Conservation (phyloP, 2,113 vertebrate genomes). For the Probosciger aterrimus region DNA sequence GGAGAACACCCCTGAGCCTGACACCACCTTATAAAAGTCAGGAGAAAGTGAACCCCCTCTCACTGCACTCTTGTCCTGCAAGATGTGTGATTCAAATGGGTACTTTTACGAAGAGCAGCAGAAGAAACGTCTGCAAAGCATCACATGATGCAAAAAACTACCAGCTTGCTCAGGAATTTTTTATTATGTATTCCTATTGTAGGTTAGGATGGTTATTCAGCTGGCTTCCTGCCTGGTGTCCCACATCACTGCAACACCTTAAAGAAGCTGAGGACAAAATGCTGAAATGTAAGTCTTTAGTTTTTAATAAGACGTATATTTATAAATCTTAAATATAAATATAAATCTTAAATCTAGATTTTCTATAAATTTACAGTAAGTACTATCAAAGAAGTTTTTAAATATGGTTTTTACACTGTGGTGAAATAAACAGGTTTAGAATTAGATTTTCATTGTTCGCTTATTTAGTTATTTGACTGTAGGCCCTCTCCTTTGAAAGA, state of each 20-base stretch:
- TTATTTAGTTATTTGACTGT: neutral
- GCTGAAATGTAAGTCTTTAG: constrained; percentile 83
- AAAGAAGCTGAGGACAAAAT: constrained; percentile 91
- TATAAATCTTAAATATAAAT: neutral
- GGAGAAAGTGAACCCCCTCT: neutral
- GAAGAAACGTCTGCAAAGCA: neutral
- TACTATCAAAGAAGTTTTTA: neutral
- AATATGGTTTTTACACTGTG: neutral
- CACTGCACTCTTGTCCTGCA: neutral
- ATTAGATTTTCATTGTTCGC: neutral
- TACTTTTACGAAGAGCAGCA: neutral
- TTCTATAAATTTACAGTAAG: neutral
- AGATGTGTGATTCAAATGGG: accelerated
- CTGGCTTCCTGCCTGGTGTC: constrained; percentile 95
- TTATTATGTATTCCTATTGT: constrained; percentile 14
- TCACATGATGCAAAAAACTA: neutral
- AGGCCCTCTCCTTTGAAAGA: neutral
- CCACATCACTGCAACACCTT: constrained; percentile 85
- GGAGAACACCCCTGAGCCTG: neutral
- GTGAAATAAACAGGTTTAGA: neutral
- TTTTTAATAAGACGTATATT: neutral
- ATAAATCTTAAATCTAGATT: neutral
- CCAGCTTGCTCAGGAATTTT: neutral
- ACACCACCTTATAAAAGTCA: neutral
- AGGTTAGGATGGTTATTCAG: constrained; percentile 89